phyloP scores from a whole-genome alignment of 2,797 vertebrate species.

The Danio jaintianensis region DNA sequence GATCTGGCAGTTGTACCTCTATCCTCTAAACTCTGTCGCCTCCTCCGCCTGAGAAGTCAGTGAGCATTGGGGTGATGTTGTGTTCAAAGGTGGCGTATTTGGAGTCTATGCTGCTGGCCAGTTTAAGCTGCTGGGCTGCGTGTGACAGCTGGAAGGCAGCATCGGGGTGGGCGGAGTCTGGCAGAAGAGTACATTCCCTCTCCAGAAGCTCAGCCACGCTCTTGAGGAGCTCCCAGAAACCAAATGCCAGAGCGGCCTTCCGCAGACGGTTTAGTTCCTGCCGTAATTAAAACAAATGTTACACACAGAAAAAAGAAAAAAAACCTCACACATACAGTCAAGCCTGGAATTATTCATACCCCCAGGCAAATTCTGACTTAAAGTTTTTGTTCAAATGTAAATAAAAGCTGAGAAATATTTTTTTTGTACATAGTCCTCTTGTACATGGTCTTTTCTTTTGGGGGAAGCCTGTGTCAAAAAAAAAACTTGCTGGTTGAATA shows the following conservation, averaged over 20 bases:
- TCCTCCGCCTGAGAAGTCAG: constrained; percentile 90
- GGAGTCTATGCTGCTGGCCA: constrained; percentile 89
- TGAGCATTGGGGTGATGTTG: constrained; percentile 94
- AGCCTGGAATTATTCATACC: no score
- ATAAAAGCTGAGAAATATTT: no score
- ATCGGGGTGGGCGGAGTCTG: constrained; percentile 94
- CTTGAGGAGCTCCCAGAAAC: constrained; percentile 96
- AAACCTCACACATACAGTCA: not conserved
- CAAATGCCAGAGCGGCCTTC: constrained; percentile 95
- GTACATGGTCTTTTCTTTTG: no score
- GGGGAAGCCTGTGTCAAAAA: no score
- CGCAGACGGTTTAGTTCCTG: constrained; percentile 96
- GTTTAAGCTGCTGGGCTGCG: constrained; percentile 93
- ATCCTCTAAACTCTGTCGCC: constrained; percentile 76
- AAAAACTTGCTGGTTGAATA: no score
- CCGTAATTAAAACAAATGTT: not conserved
- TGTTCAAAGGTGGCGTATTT: constrained; percentile 92
- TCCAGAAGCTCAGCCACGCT: constrained; percentile 95
- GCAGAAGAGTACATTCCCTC: constrained; percentile 93
- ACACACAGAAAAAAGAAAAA: not conserved
- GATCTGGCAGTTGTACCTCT: constrained; percentile 16
- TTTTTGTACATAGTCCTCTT: no score
- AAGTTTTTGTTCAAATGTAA: no score
- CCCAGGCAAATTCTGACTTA: no score
- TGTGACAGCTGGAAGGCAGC: constrained; percentile 96